These are phyloP conservation scores for Tortrix viridana DNA, from an alignment of 2,888 invertebrate species.

Conservation along the genomic window DNA sequence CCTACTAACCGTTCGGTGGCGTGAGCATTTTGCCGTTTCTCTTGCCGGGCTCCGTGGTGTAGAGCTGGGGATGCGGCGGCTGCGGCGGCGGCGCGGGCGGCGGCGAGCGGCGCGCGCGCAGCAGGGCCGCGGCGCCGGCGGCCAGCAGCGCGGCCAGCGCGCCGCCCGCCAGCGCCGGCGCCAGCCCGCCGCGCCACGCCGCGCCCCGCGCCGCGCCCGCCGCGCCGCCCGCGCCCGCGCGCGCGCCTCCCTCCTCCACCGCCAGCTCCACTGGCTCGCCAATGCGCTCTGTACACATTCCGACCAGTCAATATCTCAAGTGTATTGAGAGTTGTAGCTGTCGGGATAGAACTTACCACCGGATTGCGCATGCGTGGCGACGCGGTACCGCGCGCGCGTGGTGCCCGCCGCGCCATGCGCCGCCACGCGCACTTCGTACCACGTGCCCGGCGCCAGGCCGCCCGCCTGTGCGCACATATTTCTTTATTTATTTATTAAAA, in stretches of 20 bases:
- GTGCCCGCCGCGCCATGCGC: conserved; percentile 83
- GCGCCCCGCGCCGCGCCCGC: conserved; percentile 39
- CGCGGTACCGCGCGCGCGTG: conserved; percentile 80
- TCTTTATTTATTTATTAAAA: no score
- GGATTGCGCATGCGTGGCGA: conserved; percentile 77
- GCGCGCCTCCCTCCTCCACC: conserved; percentile 41
- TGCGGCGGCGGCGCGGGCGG: conserved; percentile 39
- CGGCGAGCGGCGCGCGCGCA: conserved; percentile 38
- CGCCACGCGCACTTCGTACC: conserved; percentile 84
- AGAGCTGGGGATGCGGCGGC: conserved; percentile 53
- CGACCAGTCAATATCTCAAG: no score
- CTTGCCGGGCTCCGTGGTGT: conserved; percentile 60
- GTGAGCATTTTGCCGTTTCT: conserved; percentile 57
- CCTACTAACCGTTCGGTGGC: conserved; percentile 54
- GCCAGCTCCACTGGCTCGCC: conserved; percentile 61
- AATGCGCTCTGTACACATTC: conserved; percentile 51
- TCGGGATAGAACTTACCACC: conserved; percentile 67
- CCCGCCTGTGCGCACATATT: conserved; percentile 64
- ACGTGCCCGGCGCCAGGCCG: conserved; percentile 79
- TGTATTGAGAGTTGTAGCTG: background rate
- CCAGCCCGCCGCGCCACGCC: conserved; percentile 44
- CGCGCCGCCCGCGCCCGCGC: conserved; percentile 40
- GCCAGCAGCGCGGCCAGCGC: conserved; percentile 52
- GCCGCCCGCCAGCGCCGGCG: conserved; percentile 52
- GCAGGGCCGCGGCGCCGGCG: conserved; percentile 44